Evolutionary conservation across 35 echinoderm and acorn worm species (phyloP).

Genomic region (Heliocidaris erythrogramma): DNA sequence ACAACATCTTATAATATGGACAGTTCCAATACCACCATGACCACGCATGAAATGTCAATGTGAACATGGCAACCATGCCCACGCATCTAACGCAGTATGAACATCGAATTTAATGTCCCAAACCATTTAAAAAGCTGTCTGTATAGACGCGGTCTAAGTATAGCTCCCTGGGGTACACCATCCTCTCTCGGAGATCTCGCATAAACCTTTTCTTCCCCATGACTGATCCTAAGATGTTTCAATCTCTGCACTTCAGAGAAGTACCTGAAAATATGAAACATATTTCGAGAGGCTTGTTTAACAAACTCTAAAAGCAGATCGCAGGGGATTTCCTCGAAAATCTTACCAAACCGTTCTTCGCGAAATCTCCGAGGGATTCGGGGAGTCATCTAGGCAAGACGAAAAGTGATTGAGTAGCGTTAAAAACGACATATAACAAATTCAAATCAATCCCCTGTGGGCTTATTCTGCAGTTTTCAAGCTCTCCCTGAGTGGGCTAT

Average conservation of each 20-base stretch:
- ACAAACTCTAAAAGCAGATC: background rate
- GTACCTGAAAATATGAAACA: conserved; percentile 4
- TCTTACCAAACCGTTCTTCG: background rate
- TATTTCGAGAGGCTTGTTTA: background rate
- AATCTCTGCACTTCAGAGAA: background rate
- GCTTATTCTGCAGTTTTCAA: background rate
- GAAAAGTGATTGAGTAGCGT: conserved; percentile 14
- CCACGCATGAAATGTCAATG: too few species aligned
- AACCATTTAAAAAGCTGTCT: background rate
- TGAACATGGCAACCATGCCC: background rate
- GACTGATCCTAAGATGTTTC: conserved; percentile 16
- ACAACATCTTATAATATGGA: too few species aligned
- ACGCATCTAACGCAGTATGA: background rate
- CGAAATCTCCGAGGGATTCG: background rate
- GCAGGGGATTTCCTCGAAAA: background rate
- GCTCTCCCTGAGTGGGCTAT: background rate
- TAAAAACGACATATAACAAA: background rate
- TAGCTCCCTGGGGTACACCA: background rate
- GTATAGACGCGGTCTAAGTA: background rate
- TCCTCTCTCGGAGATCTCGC: background rate
- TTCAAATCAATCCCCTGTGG: background rate
- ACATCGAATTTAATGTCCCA: background rate
- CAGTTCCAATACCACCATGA: too few species aligned
- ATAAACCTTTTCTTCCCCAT: background rate
- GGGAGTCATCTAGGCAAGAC: background rate